Base-by-base conservation (phyloP, 2,888 invertebrate genomes). In the Tinea trinotella region DNA sequence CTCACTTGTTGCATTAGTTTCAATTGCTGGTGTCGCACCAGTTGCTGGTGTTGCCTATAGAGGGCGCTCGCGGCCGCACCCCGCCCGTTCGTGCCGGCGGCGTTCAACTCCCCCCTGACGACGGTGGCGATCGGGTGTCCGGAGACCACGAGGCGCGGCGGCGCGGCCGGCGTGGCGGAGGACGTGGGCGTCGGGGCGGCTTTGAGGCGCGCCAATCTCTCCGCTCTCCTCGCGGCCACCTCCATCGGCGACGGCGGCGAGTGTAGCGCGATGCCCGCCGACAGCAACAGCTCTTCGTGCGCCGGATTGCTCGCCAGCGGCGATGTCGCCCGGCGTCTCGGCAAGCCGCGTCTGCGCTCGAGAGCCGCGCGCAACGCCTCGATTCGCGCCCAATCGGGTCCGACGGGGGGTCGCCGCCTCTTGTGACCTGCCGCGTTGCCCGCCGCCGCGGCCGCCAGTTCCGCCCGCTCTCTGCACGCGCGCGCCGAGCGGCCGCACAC, bases 391-490 rank as follows among this genome's bases (percentile, higher is more conserved):
- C 76, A 74, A 61, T 90, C 91, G 53, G 90, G 85, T 30, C 92
- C 88, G 48, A 93, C 92, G 36, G 46, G 93, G 90, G n/a, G 93
- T 90, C 46, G 46, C 5, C 40, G 40, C n/a, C 30, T 30, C 7
- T 30, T 30, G 4, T n/a, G n/a, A n/a, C n/a, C n/a, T n/a, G n/a
- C 30, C 2, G 30, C 30, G 3, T n/a, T 7, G 12, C 94, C 68
- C 55, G 71, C 66, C 65, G 40, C 40, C 13, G 40, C 40, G 4
- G 46, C 92, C 15, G 94, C 91, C 59, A 91, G 90, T 74, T 98
- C 98, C 76, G 97, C 98, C 24, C 98, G 90, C 70, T 91, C 92
- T 62, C 94, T 91, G 74, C 98, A 98, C 73, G 97, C 96, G 68
- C 97, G 95, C 13, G 96, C 91, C 35, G 97, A 94, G 57, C 98